phyloP scores from a whole-genome alignment of 1,140 invertebrate genomes.

The Druon quercuslanigerum region DNA sequence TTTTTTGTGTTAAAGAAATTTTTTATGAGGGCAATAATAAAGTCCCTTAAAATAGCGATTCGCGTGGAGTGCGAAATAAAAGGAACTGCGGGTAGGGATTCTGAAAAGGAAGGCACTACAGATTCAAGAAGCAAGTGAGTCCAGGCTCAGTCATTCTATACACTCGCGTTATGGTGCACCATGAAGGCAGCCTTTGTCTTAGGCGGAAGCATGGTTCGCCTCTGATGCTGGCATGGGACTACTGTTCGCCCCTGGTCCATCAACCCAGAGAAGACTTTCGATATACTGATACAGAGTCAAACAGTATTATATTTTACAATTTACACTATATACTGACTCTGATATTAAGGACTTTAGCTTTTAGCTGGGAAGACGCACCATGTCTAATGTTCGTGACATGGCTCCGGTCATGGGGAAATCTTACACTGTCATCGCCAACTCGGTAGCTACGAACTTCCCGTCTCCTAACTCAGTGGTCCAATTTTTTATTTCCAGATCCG shows the following conservation, averaged over 20 bases:
- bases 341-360: too few relatives aligned
- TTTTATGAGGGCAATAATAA: neutral
- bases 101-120: neutral
- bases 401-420: too few relatives aligned
- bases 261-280: neutral
- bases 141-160: neutral
- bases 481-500: too few relatives aligned
- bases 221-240: conserved; percentile 58
- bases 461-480: too few relatives aligned
- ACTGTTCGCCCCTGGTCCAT: conserved; percentile 44
- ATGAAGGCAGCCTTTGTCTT: conserved; percentile 68
- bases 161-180: conserved; percentile 46
- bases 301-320: too few relatives aligned
- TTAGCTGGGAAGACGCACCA: too few relatives aligned
- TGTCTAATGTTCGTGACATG: too few relatives aligned
- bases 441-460: too few relatives aligned
- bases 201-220: conserved; percentile 67
- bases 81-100: neutral
- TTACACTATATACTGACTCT: too few relatives aligned
- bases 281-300: neutral
- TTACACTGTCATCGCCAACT: too few relatives aligned
- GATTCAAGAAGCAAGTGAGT: neutral
- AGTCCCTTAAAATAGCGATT: neutral
- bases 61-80: neutral
- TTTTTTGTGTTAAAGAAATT: neutral